Evolutionary conservation across 2,113 vertebrate genomes (phyloP).

Genomic region (Charadrius vociferus): DNA sequence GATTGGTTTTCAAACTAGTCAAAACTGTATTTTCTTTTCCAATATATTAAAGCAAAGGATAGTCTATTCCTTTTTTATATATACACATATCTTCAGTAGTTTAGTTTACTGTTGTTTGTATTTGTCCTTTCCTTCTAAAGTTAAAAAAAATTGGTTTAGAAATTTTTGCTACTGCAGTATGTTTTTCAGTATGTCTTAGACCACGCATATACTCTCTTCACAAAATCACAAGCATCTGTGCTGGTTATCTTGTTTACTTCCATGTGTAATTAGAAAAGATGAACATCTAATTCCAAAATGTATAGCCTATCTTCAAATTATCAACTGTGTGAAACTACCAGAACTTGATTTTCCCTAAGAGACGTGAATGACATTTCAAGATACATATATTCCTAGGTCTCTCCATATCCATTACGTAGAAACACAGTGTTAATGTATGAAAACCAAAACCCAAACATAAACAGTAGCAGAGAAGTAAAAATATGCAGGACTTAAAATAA

Average conservation of each 20-base stretch:
- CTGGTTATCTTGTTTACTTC: neutral
- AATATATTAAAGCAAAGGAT: neutral
- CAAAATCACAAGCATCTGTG: neutral
- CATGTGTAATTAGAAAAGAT: neutral
- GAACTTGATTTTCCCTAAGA: neutral
- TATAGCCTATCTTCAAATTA: neutral
- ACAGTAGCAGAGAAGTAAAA: neutral
- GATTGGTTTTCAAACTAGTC: neutral
- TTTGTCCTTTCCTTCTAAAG: neutral
- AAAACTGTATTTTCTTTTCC: neutral
- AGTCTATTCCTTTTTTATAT: neutral
- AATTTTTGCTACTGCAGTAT: neutral
- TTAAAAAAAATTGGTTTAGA: neutral
- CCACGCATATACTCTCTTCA: neutral
- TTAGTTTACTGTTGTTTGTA: neutral
- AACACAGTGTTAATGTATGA: neutral
- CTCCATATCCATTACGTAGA: neutral
- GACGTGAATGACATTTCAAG: neutral
- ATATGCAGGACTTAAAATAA: neutral
- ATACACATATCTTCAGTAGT: neutral
- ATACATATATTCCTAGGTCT: neutral
- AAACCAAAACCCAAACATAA: neutral
- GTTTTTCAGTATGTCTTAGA: neutral
- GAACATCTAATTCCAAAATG: neutral
- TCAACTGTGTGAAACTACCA: neutral